Evolutionary conservation across 2,888 invertebrate genomes (phyloP), one percentile per base, ranked within the genome.

Genomic region (Drosophila sordidula): DNA sequence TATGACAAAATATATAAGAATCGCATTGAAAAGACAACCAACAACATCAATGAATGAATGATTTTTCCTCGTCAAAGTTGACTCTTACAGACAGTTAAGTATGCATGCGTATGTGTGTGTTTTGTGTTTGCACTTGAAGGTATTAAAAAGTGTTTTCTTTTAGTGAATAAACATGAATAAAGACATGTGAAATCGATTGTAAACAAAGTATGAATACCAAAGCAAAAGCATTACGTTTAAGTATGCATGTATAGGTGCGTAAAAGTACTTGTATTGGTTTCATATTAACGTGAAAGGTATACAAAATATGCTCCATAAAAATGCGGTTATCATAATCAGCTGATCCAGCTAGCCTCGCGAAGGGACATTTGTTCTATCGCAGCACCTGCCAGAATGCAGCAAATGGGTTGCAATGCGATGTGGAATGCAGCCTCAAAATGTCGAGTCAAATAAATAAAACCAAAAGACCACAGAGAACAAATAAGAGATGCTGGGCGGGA

Each of bases 181-280:
- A 90, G 80, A 87, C 83, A 87, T 79, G 88, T 79, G 86, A 87
- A 90, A 87, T 87, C 85, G 85, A 85, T 87, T 83, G 87, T 81
- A 78, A 82, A 84, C 80, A 84, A 78, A 77, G 79, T 80, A 90
- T 88, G 88, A 82, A 79, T 84, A 80, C 80, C 64, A 72, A 71
- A 62, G 70, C 49, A 77, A 61, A 69, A 45, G 59, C 14, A 16
- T n/a, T 22, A 42, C 18, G 16, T 16, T 9, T 9, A 14, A 29
- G 39, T 22, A 18, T 12, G 38, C n/a, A 16, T 29, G 16, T n/a
- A 34, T 52, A 29, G 54, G 32, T 57, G 46, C 46, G 12, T 46
- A 22, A 41, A 12, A 51, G 36, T 38, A 32, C 22, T 29, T 39
- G 14, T 34, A 51, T 66, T 34, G n/a, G 41, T 46, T 47, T 25